Conservation (phyloP, 2,113 vertebrate genomes). For the Gymnocephalus cernua region DNA sequence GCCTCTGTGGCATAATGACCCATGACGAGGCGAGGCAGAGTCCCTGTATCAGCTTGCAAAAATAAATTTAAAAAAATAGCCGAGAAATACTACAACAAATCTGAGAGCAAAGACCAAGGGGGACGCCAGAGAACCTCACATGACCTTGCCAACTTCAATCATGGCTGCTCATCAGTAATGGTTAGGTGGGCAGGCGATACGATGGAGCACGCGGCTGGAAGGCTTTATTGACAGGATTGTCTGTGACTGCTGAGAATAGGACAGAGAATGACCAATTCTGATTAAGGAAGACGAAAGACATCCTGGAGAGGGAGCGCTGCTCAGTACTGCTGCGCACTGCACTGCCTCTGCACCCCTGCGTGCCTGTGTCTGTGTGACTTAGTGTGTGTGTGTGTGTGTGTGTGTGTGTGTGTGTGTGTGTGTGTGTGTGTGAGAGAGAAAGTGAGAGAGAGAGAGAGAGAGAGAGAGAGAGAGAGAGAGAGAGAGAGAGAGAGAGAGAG, state of each 20-base stretch:
- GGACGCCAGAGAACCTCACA: constrained; percentile 65
- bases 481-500: constrained; percentile 11
- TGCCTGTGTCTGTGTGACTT: constrained; percentile 69
- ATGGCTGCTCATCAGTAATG: constrained; percentile 64
- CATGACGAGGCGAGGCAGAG: constrained; percentile 61
- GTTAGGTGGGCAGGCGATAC: constrained; percentile 50
- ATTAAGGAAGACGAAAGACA: constrained; percentile 69
- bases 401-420: constrained; percentile 52
- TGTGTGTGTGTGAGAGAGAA: too few relatives aligned
- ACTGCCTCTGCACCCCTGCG: constrained; percentile 77
- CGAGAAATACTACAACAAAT: constrained; percentile 47
- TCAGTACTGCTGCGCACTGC: constrained; percentile 68
- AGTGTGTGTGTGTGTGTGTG: constrained; percentile 57
- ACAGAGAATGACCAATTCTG: constrained; percentile 66
- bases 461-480: constrained; percentile 37
- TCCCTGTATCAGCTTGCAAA: constrained; percentile 61
- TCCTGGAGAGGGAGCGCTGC: constrained; percentile 71
- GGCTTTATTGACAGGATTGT: constrained; percentile 79
- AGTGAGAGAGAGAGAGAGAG: constrained; percentile 35
- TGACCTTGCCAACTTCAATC: constrained; percentile 80
- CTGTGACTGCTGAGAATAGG: constrained; percentile 69
- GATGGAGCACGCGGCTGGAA: constrained; percentile 33
- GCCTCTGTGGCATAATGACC: constrained; percentile 74
- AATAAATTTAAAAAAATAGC: constrained; percentile 12
- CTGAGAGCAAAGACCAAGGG: constrained; percentile 35